These are phyloP conservation scores for Plectrocnemia conspersa DNA, from an alignment of 1,140 invertebrate species.

Conservation along the genomic window DNA sequence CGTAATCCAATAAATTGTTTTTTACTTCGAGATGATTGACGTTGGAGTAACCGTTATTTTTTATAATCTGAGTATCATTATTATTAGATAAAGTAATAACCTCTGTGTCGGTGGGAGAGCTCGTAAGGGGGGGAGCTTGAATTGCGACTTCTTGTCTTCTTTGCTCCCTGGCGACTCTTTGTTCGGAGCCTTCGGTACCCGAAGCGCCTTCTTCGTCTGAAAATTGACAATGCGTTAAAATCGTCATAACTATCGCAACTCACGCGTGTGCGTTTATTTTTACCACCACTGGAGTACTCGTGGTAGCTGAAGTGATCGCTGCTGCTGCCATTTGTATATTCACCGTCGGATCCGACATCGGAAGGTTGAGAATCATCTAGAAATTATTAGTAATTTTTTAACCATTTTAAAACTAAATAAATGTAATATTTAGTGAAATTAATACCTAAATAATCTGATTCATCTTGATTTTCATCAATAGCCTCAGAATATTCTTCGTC, in stretches of 20 bases:
- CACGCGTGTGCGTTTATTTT: background rate
- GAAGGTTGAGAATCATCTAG: conserved; percentile 24
- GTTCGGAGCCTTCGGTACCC: conserved; percentile 29
- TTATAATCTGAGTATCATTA: background rate
- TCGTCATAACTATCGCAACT: background rate
- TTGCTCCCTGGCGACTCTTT: conserved; percentile 22
- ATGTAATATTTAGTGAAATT: background rate
- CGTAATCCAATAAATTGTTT: conserved; percentile 4
- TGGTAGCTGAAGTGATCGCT: conserved; percentile 18
- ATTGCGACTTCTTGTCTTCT: conserved; percentile 32
- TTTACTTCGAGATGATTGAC: background rate
- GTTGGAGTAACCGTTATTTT: background rate
- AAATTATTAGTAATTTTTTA: background rate
- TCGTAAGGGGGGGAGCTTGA: conserved; percentile 12
- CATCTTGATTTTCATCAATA: conserved; percentile 15
- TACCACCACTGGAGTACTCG: conserved; percentile 29
- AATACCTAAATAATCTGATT: conserved; percentile 1
- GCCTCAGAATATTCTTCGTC: conserved; percentile 8
- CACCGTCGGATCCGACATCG: conserved; percentile 12
- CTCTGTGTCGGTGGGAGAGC: conserved; percentile 31
- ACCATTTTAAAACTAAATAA: background rate
- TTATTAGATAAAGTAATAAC: conserved; percentile 19
- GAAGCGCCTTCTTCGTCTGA: conserved; percentile 29
- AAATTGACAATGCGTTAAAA: background rate
- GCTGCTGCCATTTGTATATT: conserved; percentile 10